Base-by-base conservation (phyloP, 2,797 vertebrate species). In the Coilia nasus region DNA sequence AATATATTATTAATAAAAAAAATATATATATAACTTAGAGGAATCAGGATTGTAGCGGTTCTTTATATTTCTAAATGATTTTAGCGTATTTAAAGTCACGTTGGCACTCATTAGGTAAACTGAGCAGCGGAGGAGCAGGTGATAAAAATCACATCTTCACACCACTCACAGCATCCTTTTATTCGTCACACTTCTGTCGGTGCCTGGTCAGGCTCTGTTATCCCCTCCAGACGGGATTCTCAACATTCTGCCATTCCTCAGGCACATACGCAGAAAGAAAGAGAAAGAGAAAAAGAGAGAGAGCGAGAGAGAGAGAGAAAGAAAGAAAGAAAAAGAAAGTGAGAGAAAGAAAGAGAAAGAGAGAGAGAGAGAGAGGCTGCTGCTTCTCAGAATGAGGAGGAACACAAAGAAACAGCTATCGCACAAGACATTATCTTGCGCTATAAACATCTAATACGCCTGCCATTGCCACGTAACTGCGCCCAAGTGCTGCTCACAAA, bases 101-200 rank as follows among this genome's bases (percentile, higher is more conserved):
- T 78, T 78, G 71, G 71, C 71, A 94, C 93, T 95, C 95, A 96
- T 95, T 93, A 96, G 95, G 95, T 96, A 97, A 98, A 97, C 94
- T 91, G 91, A 96, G 95, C 96, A 96, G 93, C 94, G 96, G 96
- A 96, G 94, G 93, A 93, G 92, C 94, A 93, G 93, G 94, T 92
- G 85, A 93, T 92, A 96, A 95, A 96, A 95, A 97, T 96, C 96
- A 96, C 94, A 96, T 96, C 95, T 90, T 94, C 95, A 94, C 93
- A 95, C 94, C 93, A 95, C 95, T 90, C 90, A n/a, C 94, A 95
- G 95, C 93, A 93, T 93, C 92, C 93, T 93, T 95, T 96, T 94
- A 93, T 94, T 94, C 94, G 94, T 96, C 94, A 94, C 95, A 94
- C 93, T 94, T 96, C 95, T 96, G 86, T 78, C 71, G 84, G 84